phyloP scores from a whole-genome alignment of 1,140 invertebrate species.

The Cataglyphis hispanica region DNA sequence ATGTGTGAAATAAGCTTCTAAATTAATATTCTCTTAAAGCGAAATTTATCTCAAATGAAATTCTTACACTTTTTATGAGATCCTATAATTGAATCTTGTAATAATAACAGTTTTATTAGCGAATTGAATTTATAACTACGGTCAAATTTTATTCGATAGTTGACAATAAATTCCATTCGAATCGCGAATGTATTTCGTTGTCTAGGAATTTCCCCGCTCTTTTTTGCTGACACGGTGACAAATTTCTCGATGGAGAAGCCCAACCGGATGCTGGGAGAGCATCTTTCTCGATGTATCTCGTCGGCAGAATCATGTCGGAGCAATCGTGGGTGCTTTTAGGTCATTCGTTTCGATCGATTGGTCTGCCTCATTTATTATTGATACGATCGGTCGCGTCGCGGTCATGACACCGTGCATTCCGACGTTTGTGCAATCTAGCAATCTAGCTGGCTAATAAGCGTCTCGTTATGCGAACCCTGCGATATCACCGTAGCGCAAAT shows the following conservation, averaged over 20 bases:
- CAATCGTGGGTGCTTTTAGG: conserved; percentile 48
- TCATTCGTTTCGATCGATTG: conserved; percentile 69
- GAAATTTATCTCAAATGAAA: background rate
- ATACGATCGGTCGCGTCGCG: conserved; percentile 35
- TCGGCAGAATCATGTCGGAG: background rate
- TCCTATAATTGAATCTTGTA: background rate
- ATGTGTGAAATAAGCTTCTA: no score
- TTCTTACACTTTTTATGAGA: background rate
- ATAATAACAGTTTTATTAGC: background rate
- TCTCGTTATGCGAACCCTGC: background rate
- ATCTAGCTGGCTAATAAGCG: conserved; percentile 16
- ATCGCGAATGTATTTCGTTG: conserved; percentile 44
- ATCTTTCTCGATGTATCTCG: background rate
- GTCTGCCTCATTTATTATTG: conserved; percentile 66
- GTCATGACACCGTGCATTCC: conserved; percentile 22
- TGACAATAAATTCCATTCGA: conserved; percentile 34
- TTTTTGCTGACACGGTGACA: background rate
- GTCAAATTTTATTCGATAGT: no score
- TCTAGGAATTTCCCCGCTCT: conserved; percentile 42
- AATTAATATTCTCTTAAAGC: no score
- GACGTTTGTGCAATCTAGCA: conserved; percentile 13
- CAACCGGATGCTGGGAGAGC: background rate
- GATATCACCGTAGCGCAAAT: background rate
- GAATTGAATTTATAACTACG: background rate
- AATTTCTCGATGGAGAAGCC: background rate